A percentile compares a stretch with the other conserved stretches of the same genome.
Evolutionary conservation across 2,888 invertebrate genomes (phyloP).

Genomic region (Aleiodes alternator): DNA sequence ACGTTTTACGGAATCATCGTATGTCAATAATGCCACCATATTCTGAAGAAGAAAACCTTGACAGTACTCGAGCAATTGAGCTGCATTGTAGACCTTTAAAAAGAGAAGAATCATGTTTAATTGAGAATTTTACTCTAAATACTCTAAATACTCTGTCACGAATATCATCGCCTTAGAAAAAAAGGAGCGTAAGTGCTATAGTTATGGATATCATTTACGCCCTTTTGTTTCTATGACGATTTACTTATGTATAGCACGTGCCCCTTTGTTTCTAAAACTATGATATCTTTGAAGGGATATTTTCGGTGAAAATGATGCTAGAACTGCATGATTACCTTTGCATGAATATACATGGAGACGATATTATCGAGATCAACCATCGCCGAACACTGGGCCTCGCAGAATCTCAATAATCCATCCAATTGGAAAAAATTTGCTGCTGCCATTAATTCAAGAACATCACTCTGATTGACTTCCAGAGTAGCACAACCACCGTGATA

Average conservation of each 20-base stretch:
- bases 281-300: no score
- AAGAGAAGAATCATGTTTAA: conserved; percentile 2
- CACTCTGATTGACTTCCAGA: conserved; percentile 86
- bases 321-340: conserved; percentile 80
- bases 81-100: conserved; percentile 88
- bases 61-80: conserved; percentile 90
- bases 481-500: conserved; percentile 92
- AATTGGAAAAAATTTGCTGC: conserved; percentile 95
- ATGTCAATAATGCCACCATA: conserved; percentile 94
- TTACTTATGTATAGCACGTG: no score
- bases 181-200: no score
- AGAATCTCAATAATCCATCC: conserved; percentile 88
- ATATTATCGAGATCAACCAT: conserved; percentile 92
- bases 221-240: no score
- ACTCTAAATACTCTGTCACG: no score
- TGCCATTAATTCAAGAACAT: conserved; percentile 91
- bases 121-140: no score
- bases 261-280: no score
- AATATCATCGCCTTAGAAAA: no score
- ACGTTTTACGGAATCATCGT: conserved; percentile 92
- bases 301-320: no score
- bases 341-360: conserved; percentile 94
- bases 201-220: no score
- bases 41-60: conserved; percentile 94
- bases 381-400: conserved; percentile 89